Evolutionary conservation across 2,113 vertebrate genomes (phyloP).

Genomic region (Forbesichthys agassizii): DNA sequence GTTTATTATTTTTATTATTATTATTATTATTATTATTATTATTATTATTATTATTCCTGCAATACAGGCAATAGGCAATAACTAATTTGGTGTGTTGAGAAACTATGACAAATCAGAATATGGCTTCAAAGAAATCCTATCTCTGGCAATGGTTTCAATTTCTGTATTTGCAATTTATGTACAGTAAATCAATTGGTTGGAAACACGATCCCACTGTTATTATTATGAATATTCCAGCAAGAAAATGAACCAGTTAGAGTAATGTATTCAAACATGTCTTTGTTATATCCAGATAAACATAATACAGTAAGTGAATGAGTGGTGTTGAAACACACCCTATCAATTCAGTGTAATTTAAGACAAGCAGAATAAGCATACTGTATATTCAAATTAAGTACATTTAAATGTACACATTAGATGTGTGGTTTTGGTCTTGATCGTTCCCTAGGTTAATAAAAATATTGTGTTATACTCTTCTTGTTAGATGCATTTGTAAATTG

Average conservation of each 20-base stretch:
- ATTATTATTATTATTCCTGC: conserved; percentile 33
- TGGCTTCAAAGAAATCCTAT: conserved; percentile 53
- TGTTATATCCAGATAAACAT: conserved; percentile 8
- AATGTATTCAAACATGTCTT: conserved; percentile 2
- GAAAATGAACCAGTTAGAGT: conserved; percentile 25
- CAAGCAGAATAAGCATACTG: conserved; percentile 43
- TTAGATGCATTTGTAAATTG: neutral
- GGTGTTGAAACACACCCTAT: conserved; percentile 69
- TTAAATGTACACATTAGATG: neutral
- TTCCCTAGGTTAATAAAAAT: neutral
- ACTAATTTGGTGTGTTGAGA: conserved; percentile 41
- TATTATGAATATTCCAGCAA: conserved; percentile 39
- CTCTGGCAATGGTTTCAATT: conserved; percentile 43
- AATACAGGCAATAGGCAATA: conserved; percentile 34
- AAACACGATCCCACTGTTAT: conserved; percentile 23
- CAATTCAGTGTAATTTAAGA: conserved; percentile 64
- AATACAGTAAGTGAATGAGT: conserved; percentile 6
- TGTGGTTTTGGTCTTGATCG: neutral
- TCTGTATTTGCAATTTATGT: conserved; percentile 42
- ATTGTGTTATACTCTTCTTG: neutral
- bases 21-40: conserved; percentile 13
- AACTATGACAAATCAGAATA: conserved; percentile 36
- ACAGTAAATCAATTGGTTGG: conserved; percentile 42
- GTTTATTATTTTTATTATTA: conserved; percentile 50
- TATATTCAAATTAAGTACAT: neutral